Evolutionary conservation across 1,140 invertebrate genomes (phyloP), one percentile per base, ranked within the genome.

Genomic region (Calephelis nemesis): DNA sequence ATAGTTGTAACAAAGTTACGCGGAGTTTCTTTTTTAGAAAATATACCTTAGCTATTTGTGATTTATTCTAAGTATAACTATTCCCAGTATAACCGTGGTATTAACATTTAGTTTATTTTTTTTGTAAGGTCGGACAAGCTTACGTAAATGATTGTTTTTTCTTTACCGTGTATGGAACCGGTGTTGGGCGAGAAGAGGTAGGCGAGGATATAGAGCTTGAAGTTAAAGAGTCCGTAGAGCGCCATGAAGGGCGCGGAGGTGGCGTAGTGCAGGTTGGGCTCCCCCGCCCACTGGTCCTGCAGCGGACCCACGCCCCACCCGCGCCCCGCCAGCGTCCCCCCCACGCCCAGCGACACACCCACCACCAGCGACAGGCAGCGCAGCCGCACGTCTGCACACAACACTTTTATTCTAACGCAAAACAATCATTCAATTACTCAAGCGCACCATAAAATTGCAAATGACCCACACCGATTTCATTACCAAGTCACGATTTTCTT

Each of bases 241-340:
- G 97, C 96, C 95, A 99, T 98, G 91, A 98, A 99, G 79, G 98
- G 97, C 4, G 96, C 97, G 1, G 97, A 98, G 70, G 96, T 98
- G 68, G 96, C 95, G 85, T 98, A 98, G 84, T 96, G 96, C 52
- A 96, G 97, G 4, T 95, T 95, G 8, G 98, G 91, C 65, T 97
- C 95, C 47, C 97, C 95, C 3, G 98, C 97, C 93, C 98, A 98
- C 92, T 98, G 98, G 89, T 99, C 98, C 89, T 98, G 96, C 47
- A 99, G 88, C 7, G 97, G 95, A 19, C 96, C 97, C 40, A 96
- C 94, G 47, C 98, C 97, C 92, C 98, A 98, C 71, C 96, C 94
- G 72, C 96, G 93, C 0, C 95, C 93, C 9, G 96, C 97, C 62
- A 98, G 95, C 0, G 95, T 92, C 8, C 96, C 93, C 50, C 94